Conservation (phyloP, 2,888 invertebrate genomes). For the Aphrophora alni region DNA sequence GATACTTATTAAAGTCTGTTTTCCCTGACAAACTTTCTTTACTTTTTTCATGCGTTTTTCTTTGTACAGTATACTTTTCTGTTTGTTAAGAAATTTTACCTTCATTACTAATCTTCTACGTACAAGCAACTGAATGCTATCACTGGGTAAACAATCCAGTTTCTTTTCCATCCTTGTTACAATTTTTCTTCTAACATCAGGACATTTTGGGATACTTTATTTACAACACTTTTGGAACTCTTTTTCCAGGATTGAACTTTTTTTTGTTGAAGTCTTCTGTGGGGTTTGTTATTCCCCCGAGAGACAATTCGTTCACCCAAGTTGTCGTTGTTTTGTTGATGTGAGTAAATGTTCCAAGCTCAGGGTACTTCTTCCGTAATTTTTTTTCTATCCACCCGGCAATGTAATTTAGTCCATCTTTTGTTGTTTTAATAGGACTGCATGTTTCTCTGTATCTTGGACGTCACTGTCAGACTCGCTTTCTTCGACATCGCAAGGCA, state of each 20-base stretch:
- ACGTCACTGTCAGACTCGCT: neutral
- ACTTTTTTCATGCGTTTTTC: neutral
- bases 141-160: neutral
- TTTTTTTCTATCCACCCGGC: neutral
- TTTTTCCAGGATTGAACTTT: neutral
- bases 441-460: too few species aligned
- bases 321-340: neutral
- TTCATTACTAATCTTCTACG: neutral
- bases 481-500: neutral
- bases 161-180: neutral
- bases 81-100: neutral
- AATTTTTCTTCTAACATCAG: neutral
- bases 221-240: neutral
- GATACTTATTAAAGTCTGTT: too few species aligned
- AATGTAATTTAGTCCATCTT: conserved; percentile 1
- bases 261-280: neutral
- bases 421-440: neutral
- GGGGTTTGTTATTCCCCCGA: neutral
- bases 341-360: conserved; percentile 2
- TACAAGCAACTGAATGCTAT: neutral
- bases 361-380: neutral
- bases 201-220: neutral
- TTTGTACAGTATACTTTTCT: neutral
- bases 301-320: neutral
- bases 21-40: neutral